Conservation (phyloP, 2,113 vertebrate genomes). For the human region GRCh38 chr13:70928001-70928500, state of each 20-base stretch:
- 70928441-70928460: background rate
- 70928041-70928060: background rate
- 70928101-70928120: background rate
- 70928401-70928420: background rate
- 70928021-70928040: background rate
- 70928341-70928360: background rate
- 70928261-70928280: background rate
- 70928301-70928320: background rate
- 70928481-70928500: background rate
- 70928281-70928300: background rate
- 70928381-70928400: background rate
- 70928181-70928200: background rate
- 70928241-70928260: background rate
- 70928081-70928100: background rate
- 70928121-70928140: background rate
- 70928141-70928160: background rate
- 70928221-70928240: background rate
- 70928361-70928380: background rate
- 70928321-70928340: background rate
- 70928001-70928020: background rate
- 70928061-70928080: background rate
- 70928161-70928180: background rate
- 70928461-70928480: background rate
- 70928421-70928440: background rate
- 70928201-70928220: background rate